A percentile compares a stretch with the other conserved stretches of the same genome.
phyloP scores from a whole-genome alignment of 2,888 invertebrate species.

The Microctonus brassicae region DNA sequence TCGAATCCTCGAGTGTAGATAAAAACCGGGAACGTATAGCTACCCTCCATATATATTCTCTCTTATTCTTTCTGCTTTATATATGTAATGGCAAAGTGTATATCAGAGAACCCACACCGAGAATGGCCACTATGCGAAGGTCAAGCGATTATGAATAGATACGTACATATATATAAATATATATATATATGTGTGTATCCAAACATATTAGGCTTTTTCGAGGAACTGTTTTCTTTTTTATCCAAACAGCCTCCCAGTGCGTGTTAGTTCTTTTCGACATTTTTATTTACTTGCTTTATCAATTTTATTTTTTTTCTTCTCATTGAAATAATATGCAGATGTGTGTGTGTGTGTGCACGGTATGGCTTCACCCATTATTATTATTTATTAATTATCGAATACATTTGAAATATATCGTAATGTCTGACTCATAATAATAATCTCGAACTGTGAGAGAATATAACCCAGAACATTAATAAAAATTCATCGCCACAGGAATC shows the following conservation, averaged over 20 bases:
- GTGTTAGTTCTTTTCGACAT: not conserved
- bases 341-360: not conserved
- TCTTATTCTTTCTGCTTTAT: not conserved
- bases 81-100: constrained; percentile 35
- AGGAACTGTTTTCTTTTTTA: not conserved
- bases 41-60: constrained; percentile 8
- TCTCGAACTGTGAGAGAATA: not conserved
- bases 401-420: constrained; percentile 19
- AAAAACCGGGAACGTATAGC: constrained; percentile 53
- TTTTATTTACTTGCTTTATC: constrained; percentile 24
- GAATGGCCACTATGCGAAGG: constrained; percentile 68
- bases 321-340: constrained; percentile 7
- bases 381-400: constrained; percentile 28
- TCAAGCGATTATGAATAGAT: constrained; percentile 62
- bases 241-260: not conserved
- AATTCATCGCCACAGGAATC: constrained; percentile 26
- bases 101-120: constrained; percentile 49
- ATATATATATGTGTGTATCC: not conserved
- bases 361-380: not conserved
- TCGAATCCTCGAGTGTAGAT: constrained; percentile 53
- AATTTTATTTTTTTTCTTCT: not conserved
- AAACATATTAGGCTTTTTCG: not conserved
- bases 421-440: constrained; percentile 8
- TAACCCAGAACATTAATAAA: constrained; percentile 13
- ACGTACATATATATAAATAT: not conserved